Evolutionary conservation across 1,140 invertebrate species (phyloP), one percentile per base, ranked within the genome.

Genomic region (Caenorhabditis tropicalis): DNA sequence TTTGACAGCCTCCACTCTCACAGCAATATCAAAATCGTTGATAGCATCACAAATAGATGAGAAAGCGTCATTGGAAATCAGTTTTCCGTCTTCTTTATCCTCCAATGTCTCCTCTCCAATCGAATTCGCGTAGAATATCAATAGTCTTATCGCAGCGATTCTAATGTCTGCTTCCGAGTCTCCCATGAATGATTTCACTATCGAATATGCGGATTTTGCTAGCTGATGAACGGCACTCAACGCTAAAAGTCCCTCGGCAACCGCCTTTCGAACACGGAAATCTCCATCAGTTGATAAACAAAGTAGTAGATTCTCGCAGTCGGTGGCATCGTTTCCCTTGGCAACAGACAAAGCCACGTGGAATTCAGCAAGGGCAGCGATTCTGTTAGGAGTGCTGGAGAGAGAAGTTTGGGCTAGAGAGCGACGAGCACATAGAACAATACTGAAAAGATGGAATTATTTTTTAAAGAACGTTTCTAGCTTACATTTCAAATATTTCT

Each of bases 21-120:
- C 83, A 15, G 33, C 53, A 33, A 74, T 53, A 29, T 85, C 84
- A 29, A 85, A 82, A 92, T 99, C 97, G 88, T 96, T 97, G 53
- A 98, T 94, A 12, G 95, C 94, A 87, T 95, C 95, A 91, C 97
- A 99, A 31, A 99, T 95, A 92, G 96, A 95, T 31, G 95, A 95
- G 93, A 99, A 99, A 0, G 96, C 96, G 92, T 98, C 96, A 92
- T 99, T 98, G 29, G 96, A 94, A 87, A 99, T 33, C 5, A 15
- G 21, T 39, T 19, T 21, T 74, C 36, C 12, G 21, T 46, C 21
- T 31, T 12, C 7, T 56, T 27, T 27, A 10, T 21, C 12, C n/a
- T 43, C 39, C 39, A 43, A 6, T 6, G 24, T 10, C n/a, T 10
- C n/a, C 15, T 46, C 36, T 21, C 36, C 65, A 6, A 31, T 74